Percentiles rank a stretch among this genome's conserved stretches.
These are phyloP conservation scores for Sinotaia quadrata DNA, from an alignment of 2,888 invertebrate species.

Conservation along the genomic window DNA sequence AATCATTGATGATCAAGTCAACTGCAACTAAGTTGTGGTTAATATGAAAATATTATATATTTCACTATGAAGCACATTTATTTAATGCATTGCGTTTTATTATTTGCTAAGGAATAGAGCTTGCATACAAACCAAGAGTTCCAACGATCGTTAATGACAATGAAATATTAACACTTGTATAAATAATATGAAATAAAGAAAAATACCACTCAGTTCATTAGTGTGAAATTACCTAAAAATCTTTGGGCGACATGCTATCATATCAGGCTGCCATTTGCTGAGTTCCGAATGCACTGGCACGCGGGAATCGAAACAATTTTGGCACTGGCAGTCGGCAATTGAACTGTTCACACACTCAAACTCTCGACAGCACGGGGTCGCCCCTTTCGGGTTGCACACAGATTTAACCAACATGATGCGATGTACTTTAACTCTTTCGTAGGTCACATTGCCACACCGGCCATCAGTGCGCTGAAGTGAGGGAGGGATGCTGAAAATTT, in stretches of 20 bases:
- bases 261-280: constrained; percentile 31
- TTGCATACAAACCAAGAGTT: no score
- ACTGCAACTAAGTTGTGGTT: no score
- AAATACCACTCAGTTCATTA: no score
- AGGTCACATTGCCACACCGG: constrained; percentile 29
- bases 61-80: no score
- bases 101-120: no score
- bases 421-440: not conserved
- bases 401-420: constrained; percentile 31
- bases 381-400: constrained; percentile 31
- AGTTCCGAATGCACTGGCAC: constrained; percentile 36
- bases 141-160: no score
- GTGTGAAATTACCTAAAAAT: constrained; percentile 12
- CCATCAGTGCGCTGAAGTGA: constrained; percentile 34
- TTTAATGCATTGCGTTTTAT: no score
- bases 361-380: constrained; percentile 32
- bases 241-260: constrained; percentile 23
- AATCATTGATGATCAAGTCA: no score
- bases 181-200: no score
- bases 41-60: no score
- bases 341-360: not conserved
- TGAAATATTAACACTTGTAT: no score
- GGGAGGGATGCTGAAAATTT: constrained; percentile 20
- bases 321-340: constrained; percentile 28
- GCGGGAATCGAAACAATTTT: constrained; percentile 32